Percentiles rank a stretch among this genome's conserved stretches.
Evolutionary conservation across 2,888 invertebrate genomes (phyloP).

Genomic region (Xanthorhoe designata): DNA sequence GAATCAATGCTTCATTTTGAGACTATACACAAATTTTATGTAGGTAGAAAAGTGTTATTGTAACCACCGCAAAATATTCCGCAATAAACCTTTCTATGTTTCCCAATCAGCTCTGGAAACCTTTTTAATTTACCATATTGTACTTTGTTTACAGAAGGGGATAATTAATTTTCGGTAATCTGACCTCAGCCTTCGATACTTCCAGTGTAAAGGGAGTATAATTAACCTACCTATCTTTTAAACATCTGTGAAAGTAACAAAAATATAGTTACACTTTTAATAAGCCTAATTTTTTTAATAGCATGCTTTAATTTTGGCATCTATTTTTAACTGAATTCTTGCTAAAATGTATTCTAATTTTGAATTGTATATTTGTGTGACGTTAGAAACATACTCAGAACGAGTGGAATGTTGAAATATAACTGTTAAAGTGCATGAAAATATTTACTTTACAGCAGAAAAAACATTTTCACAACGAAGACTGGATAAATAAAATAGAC

Average conservation of each 20-base stretch:
- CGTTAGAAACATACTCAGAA: not conserved
- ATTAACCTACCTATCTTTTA: not conserved
- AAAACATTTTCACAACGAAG: constrained; percentile 18
- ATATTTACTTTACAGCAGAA: constrained; percentile 15
- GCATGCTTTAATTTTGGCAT: too few relatives aligned
- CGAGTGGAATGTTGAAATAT: not conserved
- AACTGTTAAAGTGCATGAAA: constrained; percentile 8
- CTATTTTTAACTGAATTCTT: too few relatives aligned
- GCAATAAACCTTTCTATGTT: constrained; percentile 24
- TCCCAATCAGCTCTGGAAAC: constrained; percentile 35
- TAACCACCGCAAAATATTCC: constrained; percentile 19
- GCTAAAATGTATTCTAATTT: not conserved
- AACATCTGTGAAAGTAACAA: too few relatives aligned
- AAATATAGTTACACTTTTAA: too few relatives aligned
- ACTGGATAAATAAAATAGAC: constrained; percentile 19
- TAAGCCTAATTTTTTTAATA: too few relatives aligned
- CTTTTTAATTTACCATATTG: constrained; percentile 33
- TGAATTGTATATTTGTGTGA: not conserved
- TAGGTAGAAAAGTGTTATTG: not conserved
- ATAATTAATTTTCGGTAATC: constrained; percentile 34
- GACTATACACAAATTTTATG: not conserved
- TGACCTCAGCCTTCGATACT: constrained; percentile 10
- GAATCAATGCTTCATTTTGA: not conserved
- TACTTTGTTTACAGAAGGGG: constrained; percentile 31
- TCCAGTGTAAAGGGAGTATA: not conserved